Percentiles rank a stretch among this genome's conserved stretches.
Evolutionary conservation across 1,140 invertebrate species (phyloP).

Genomic region (Heliconius eleuchia): DNA sequence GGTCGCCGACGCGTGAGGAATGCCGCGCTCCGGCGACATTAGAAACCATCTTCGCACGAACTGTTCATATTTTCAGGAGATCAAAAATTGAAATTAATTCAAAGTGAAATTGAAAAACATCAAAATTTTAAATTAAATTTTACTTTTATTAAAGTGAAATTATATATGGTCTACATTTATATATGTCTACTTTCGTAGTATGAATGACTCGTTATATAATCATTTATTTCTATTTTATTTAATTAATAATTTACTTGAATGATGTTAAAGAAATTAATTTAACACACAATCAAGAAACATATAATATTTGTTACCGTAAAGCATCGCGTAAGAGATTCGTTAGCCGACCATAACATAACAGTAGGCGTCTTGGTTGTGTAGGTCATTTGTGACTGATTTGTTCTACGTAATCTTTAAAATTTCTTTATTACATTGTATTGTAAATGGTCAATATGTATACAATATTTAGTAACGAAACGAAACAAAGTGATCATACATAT

Average conservation of each 20-base stretch:
- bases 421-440: not conserved
- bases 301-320: constrained; percentile 21
- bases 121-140: not conserved
- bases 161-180: not conserved
- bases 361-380: constrained; percentile 57
- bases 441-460: not conserved
- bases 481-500: constrained; percentile 32
- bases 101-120: not conserved
- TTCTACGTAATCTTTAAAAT: not conserved
- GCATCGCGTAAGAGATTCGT: constrained; percentile 53
- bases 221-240: not conserved
- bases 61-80: constrained; percentile 42
- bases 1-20: constrained; percentile 66
- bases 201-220: not conserved
- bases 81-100: not conserved
- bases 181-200: not conserved
- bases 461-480: constrained; percentile 30
- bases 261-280: not conserved
- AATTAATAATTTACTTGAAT: not conserved
- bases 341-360: constrained; percentile 75
- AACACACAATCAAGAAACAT: not conserved
- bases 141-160: not conserved
- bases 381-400: constrained; percentile 44
- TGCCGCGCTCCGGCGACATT: constrained; percentile 66
- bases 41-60: constrained; percentile 59